Base-by-base conservation (phyloP, 2,113 vertebrate species). In the Leptobrachium ailaonicum region DNA sequence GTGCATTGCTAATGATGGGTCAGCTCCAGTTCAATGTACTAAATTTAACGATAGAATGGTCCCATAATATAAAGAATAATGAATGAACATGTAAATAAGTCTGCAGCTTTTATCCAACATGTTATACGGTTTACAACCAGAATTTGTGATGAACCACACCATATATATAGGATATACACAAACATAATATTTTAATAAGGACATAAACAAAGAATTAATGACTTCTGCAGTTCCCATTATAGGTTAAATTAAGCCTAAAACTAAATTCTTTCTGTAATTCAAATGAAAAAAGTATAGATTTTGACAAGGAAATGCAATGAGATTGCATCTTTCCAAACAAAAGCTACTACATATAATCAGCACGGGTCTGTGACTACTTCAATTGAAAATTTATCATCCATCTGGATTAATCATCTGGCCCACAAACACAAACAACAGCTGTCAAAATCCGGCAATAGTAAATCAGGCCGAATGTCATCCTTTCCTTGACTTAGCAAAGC, bases 351-450 rank as follows among this genome's bases (percentile, higher is more conserved):
- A 80, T 41, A 54, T 42, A 78, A 79, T 72, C 82, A 82, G 82
- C 4, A 4, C 11, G 2, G 13, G 66, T 76, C 77, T 82, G 70
- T 75, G 82, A 80, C 80, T 83, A 79, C 13, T 47, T 70, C 73
- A 41, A 42, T 53, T 77, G 77, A 44, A 43, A 84, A 82, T 54
- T 63, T 75, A 83, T 83, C 66, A 45, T 14, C 71, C 81, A 84
- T 20, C 42, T 84, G 82, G 41, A 86, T 11, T 9, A 80, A 85
- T 71, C 71, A 84, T 69, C 86, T 86, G 76, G 32, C 81, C 79
- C 77, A 60, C 58, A 82, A 83, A 70, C 12, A 41, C 8, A 41
- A n/a, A 76, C 66, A 84, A 71, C 54, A 83, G 73, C 47, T 78
- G 73, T 83, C 50, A 11, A 76, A 84, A 84, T 40, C 80, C 77